Percentiles rank a stretch among this genome's conserved stretches.
Evolutionary conservation across 2,113 vertebrate species (phyloP).

Genomic region (Antigone vipio): DNA sequence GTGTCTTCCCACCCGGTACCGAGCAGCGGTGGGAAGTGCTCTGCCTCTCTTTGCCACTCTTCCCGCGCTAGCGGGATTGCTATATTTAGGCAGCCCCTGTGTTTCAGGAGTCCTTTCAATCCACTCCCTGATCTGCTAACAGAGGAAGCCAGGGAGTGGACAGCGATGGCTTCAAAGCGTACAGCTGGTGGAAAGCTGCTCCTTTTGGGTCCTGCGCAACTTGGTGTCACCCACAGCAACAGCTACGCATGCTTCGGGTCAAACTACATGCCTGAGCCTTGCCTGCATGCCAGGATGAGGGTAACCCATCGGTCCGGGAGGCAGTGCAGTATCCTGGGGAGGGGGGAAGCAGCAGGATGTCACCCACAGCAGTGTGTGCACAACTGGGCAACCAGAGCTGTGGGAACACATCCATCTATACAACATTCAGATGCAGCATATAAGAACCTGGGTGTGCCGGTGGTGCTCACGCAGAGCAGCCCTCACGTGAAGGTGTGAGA

Average conservation of each 20-base stretch:
- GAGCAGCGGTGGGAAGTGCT: not conserved
- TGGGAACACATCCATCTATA: not conserved
- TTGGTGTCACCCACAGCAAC: not conserved
- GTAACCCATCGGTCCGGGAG: not conserved
- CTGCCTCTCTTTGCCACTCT: not conserved
- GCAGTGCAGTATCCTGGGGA: not conserved
- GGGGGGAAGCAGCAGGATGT: not conserved
- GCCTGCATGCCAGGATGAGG: not conserved
- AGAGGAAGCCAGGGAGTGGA: not conserved
- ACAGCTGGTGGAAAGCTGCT: not conserved
- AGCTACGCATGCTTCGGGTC: fast-evolving
- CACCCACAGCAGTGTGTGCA: not conserved
- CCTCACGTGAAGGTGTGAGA: not conserved
- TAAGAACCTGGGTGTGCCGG: not conserved
- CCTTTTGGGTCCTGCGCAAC: not conserved
- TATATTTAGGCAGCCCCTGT: not conserved
- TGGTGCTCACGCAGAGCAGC: fast-evolving
- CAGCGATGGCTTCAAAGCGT: not conserved
- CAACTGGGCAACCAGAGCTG: not conserved
- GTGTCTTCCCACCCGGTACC: fast-evolving
- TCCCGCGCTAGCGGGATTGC: fast-evolving
- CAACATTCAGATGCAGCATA: not conserved
- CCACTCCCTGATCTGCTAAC: not conserved
- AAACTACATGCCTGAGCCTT: fast-evolving
- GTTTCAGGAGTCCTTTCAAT: not conserved